Base-by-base conservation (phyloP, 2,888 invertebrate genomes). In the Drosophila barbarae region DNA sequence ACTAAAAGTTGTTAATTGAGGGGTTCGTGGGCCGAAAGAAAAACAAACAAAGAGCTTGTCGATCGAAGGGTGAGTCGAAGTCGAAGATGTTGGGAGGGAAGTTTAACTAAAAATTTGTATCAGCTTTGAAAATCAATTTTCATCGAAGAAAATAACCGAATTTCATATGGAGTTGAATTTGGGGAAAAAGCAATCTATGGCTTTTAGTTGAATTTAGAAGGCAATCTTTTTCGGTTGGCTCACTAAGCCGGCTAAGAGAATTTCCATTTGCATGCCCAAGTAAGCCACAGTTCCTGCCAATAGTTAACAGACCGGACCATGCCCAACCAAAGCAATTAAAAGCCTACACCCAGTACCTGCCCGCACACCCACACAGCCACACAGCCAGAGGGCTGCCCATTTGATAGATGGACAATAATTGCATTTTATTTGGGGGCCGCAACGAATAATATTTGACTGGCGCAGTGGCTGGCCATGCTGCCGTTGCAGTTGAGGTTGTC, bases 371-470 rank as follows among this genome's bases (percentile, higher is more conserved):
- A 10, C 28, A 21, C 12, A 10, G 12, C 39, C 15, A 39, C 15
- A 44, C 8, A 5, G 26, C 26, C 26, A 3, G 13, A 10, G 15
- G 7, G 23, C 18, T 21, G 53, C 7, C 53, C 61, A 60, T 61
- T 60, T 60, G 61, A 60, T 46, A 42, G 61, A 60, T 65, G 38
- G 58, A 30, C 57, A 72, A 56, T 69, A 72, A 72, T 61, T 69
- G 65, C 46, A 65, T 69, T 58, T 65, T 61, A 72, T 73, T 65
- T 61, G 41, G 53, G 63, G 60, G 44, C 63, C 23, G 47, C 47
- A 41, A 12, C 52, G 53, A 53, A 72, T 75, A 52, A 49, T 55
- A 74, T 61, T 72, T 72, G 72, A 55, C 70, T 73, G 71, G 58
- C 64, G 70, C 39, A 73, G 41, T 67, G 67, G 65, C 65, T 67